Base-by-base conservation (phyloP, 2,113 vertebrate genomes). In the Labeo catla region DNA sequence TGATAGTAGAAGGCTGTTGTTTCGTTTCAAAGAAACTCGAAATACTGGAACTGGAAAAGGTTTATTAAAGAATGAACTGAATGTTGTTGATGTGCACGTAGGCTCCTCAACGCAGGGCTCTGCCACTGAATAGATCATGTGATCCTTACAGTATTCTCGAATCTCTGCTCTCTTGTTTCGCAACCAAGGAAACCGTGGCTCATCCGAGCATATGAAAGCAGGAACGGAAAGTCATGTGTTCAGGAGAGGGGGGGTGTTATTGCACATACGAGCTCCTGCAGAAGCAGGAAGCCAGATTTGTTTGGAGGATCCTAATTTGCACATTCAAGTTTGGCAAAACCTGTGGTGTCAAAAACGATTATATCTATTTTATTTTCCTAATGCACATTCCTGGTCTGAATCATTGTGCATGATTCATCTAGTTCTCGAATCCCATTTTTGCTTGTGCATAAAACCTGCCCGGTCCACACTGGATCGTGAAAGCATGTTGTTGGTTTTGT, bases 51-150 rank as follows among this genome's bases (percentile, higher is more conserved):
- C 2, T 76, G 23, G 28, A 77, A 12, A 50, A 1, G 12, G 11
- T 49, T 21, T 21, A 8, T 50, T 50, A 4, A 76, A 50, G 47
- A 76, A 28, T 50, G 73, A 36, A 13, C 7, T 54, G 76, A 77
- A 36, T 54, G 76, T 50, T 77, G 8, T 50, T 19, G 12, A 4
- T 19, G 15, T 1, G 8, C 36, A 11, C 21, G 21, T 6, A 34
- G 23, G 11, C 9, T 72, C 68, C 8, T 47, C 39, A 19, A n/a
- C 54, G n/a, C 36, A n/a, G 54, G 47, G 91, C 92, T 39, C 76
- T 77, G 34, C 21, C 4, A 9, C 45, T 73, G 81, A 87, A 87
- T 84, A 61, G 79, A 52, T 91, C 92, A 90, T 85, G 82, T 91
- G 90, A 87, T 89, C 10, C 59, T n/a, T 36, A 59, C 85, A 74